phyloP scores from a whole-genome alignment of 2,888 invertebrate genomes.

The Dysmachus trigonus region DNA sequence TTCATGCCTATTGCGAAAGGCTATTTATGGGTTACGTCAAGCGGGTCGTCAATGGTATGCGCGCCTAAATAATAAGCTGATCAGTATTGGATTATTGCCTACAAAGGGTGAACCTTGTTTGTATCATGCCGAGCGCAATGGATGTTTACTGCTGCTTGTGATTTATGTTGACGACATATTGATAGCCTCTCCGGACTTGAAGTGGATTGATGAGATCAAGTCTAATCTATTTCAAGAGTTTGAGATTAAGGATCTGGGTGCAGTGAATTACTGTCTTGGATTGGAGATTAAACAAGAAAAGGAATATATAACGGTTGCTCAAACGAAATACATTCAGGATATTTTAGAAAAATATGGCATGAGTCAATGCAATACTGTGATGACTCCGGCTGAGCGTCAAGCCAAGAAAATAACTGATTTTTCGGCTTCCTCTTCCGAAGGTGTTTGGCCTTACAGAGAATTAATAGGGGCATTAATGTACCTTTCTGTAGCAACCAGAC shows the following conservation, averaged over 20 bases:
- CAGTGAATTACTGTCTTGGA: not conserved
- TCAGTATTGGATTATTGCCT: not conserved
- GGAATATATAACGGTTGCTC: not conserved
- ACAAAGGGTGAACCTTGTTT: not conserved
- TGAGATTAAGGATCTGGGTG: slow-evolving; percentile 13
- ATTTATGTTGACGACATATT: not conserved
- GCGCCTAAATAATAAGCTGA: not conserved
- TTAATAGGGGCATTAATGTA: too few relatives aligned
- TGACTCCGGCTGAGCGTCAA: not conserved
- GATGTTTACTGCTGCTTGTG: not conserved
- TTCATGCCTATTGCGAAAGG: not conserved
- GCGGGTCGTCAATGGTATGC: not conserved
- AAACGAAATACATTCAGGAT: not conserved
- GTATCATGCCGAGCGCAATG: not conserved
- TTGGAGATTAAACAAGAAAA: not conserved
- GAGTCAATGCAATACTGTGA: not conserved
- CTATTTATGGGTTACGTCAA: not conserved
- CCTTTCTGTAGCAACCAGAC: too few relatives aligned
- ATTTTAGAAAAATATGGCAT: not conserved
- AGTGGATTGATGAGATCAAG: not conserved
- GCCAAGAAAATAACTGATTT: too few relatives aligned
- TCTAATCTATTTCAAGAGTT: not conserved
- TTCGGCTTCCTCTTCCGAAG: too few relatives aligned
- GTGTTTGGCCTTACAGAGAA: too few relatives aligned
- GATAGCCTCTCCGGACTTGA: not conserved